Conservation (phyloP, 2,797 vertebrate species). For the Mionectes olivaceus region DNA sequence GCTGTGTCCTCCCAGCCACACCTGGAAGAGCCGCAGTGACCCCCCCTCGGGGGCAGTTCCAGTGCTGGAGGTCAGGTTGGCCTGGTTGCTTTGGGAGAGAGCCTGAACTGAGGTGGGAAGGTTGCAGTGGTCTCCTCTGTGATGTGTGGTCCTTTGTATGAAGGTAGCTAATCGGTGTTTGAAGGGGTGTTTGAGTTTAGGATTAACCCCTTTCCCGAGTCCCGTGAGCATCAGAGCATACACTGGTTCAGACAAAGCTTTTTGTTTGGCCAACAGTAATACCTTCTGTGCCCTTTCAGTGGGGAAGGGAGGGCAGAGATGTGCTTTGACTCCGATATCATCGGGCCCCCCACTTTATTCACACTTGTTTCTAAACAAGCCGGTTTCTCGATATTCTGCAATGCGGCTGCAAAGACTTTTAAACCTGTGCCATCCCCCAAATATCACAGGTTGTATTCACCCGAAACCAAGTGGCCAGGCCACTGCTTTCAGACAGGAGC, state of each 20-base stretch:
- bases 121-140: not conserved
- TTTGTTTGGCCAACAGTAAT: not conserved
- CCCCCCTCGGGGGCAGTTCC: not conserved
- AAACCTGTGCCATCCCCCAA: not conserved
- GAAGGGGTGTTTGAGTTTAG: conserved; percentile 14
- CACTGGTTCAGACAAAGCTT: not conserved
- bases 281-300: not conserved
- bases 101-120: not conserved
- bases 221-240: not conserved
- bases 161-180: not conserved
- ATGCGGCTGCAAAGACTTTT: not conserved
- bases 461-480: not conserved
- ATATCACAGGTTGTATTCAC: rapidly evolving
- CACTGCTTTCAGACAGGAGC: not conserved
- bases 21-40: not conserved
- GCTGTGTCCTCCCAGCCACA: not conserved
- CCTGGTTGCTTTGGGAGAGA: not conserved
- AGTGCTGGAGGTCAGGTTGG: not conserved
- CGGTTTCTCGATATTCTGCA: rapidly evolving
- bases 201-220: not conserved
- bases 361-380: not conserved
- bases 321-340: not conserved
- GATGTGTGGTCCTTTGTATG: not conserved
- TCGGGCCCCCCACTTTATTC: not conserved
- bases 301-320: not conserved